Base-by-base conservation (phyloP, 2,113 vertebrate genomes). In the Bos taurus region DNA sequence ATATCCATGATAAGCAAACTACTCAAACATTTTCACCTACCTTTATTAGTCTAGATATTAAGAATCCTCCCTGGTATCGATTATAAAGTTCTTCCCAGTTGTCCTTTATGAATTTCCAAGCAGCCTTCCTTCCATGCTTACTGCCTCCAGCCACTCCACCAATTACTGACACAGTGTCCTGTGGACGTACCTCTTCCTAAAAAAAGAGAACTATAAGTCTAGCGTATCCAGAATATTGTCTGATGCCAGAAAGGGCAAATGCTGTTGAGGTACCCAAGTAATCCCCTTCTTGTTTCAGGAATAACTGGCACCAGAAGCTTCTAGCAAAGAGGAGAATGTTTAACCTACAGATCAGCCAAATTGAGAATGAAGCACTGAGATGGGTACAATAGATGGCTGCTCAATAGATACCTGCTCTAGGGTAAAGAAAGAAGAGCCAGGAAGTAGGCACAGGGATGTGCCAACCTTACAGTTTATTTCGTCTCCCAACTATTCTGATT, bases 41-140 rank as follows among this genome's bases (percentile, higher is more conserved):
- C 99, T 99, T 99, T 98, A 99, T 99, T 98, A 99, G 99, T 94
- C 99, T 99, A 97, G 99, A 99, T 99, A 99, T 99, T 98, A 99
- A 99, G 98, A 99, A 99, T 91, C 99, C 99, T n/a, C 99, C 99
- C 97, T 99, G 99, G 99, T 99, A 99, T 85, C 99, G 99, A 97
- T 99, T 99, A 98, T 99, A 99, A 92, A 99, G 99, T 94, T 99
- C 99, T 97, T 99, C 99, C 99, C 99, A 99, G 67, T 99, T 99
- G 98, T 99, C 99, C 97, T 99, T 99, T 21, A 99, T 99, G 92
- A 99, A 99, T 96, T 99, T 99, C 99, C 99, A 99, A 59, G 99
- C 99, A 81, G 99, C 99, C 98, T 99, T 99, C 92, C 99, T 99
- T 25, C 99, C 99, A 56, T 99, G 99, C 94, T 99, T 99, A 98